phyloP scores from a whole-genome alignment of 2,113 vertebrate genomes.

The Potamarius usumacintae region DNA sequence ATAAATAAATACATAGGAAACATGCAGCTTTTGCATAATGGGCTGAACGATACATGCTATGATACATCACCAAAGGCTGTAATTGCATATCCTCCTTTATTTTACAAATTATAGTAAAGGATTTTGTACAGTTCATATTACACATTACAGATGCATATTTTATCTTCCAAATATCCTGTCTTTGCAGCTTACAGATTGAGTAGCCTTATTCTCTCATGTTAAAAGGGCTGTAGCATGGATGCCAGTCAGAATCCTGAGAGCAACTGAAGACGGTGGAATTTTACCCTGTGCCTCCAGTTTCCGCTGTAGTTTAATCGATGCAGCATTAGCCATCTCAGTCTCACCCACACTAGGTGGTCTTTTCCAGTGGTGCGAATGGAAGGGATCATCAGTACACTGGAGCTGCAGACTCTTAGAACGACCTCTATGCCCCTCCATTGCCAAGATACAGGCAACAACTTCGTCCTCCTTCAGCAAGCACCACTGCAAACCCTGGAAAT shows the following conservation, averaged over 20 bases:
- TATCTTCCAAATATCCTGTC: not conserved
- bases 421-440: slow-evolving; percentile 87
- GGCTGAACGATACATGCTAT: not conserved
- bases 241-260: not conserved
- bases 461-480: slow-evolving; percentile 86
- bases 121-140: not conserved
- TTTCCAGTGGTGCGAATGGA: slow-evolving; percentile 69
- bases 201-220: not conserved
- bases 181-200: not conserved
- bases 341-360: slow-evolving; percentile 76
- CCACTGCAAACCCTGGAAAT: slow-evolving; percentile 89
- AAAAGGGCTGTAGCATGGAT: not conserved
- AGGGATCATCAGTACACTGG: slow-evolving; percentile 57
- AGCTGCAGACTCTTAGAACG: slow-evolving; percentile 76
- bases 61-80: not conserved
- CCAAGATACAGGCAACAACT: slow-evolving; percentile 79
- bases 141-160: not conserved
- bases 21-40: not conserved
- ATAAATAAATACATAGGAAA: not conserved
- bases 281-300: slow-evolving; percentile 93
- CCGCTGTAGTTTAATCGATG: slow-evolving; percentile 82
- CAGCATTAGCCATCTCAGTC: slow-evolving; percentile 73
- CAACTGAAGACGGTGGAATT: not conserved
- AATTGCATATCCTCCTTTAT: not conserved
- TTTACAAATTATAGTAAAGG: not conserved